phyloP scores from a whole-genome alignment of 2,113 vertebrate genomes.

The Hiodon alosoides region DNA sequence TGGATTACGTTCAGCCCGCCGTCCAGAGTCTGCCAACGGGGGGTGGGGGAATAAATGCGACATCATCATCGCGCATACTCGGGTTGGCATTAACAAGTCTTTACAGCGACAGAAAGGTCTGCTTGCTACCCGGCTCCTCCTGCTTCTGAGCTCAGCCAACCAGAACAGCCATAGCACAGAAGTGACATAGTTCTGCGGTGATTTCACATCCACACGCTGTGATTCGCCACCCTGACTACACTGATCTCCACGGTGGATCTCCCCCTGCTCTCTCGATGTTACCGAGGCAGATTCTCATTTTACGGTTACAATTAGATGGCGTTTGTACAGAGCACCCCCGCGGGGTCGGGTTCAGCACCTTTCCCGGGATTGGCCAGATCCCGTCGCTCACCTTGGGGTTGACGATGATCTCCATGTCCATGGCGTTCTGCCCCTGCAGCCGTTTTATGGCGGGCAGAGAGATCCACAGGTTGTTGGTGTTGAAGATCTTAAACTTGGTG shows the following conservation, averaged over 20 bases:
- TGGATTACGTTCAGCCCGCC: conserved; percentile 94
- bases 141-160: too few relatives aligned
- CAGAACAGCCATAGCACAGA: neutral
- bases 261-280: neutral
- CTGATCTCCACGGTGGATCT: neutral
- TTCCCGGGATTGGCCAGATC: too few relatives aligned
- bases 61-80: neutral
- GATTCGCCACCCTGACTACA: neutral
- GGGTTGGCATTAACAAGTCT: too few relatives aligned
- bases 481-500: conserved; percentile 99
- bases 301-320: too few relatives aligned
- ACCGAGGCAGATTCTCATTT: neutral
- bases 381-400: conserved; percentile 80
- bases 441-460: conserved; percentile 88
- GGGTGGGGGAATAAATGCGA: neutral
- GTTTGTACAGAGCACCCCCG: too few relatives aligned
- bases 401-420: conserved; percentile 96
- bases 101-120: neutral
- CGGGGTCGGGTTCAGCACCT: too few relatives aligned
- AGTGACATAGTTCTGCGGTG: neutral
- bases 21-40: conserved; percentile 74
- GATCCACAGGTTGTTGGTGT: conserved; percentile 97
- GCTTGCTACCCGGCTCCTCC: too few relatives aligned
- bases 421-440: conserved; percentile 76
- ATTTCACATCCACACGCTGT: too few relatives aligned